These are phyloP conservation scores for Numenius phaeopus DNA, from an alignment of 2,797 vertebrate species.

Conservation along the genomic window DNA sequence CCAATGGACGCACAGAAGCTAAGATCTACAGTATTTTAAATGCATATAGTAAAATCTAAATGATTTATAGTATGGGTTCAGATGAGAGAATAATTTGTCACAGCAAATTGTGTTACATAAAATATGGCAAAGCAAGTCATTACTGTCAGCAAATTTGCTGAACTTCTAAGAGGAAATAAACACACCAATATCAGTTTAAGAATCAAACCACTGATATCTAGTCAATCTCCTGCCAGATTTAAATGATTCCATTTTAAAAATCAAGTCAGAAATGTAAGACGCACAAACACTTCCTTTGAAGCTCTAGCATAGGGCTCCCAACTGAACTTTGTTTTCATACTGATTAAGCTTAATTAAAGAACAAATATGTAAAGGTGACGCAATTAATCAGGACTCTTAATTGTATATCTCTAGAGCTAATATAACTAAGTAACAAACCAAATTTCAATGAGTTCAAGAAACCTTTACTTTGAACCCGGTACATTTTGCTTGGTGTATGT, in stretches of 20 bases:
- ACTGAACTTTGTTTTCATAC: background rate
- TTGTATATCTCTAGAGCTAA: background rate
- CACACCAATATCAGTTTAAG: background rate
- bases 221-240: background rate
- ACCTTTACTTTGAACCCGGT: background rate
- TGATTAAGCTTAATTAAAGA: slow-evolving; percentile 26
- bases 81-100: background rate
- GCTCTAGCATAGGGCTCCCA: background rate
- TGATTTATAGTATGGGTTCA: background rate
- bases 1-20: background rate
- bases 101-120: background rate
- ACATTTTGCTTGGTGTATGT: background rate
- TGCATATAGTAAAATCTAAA: background rate
- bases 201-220: background rate
- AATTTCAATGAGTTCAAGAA: background rate
- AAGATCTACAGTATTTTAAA: background rate
- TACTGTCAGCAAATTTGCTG: background rate
- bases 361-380: background rate
- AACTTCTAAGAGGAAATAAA: background rate
- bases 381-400: background rate
- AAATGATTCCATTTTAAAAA: background rate
- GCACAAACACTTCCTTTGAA: background rate
- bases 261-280: background rate
- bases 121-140: background rate
- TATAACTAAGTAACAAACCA: background rate